These are phyloP conservation scores for Ciona savignyi DNA, from an alignment of 23 tunicate genomes.

Conservation along the genomic window DNA sequence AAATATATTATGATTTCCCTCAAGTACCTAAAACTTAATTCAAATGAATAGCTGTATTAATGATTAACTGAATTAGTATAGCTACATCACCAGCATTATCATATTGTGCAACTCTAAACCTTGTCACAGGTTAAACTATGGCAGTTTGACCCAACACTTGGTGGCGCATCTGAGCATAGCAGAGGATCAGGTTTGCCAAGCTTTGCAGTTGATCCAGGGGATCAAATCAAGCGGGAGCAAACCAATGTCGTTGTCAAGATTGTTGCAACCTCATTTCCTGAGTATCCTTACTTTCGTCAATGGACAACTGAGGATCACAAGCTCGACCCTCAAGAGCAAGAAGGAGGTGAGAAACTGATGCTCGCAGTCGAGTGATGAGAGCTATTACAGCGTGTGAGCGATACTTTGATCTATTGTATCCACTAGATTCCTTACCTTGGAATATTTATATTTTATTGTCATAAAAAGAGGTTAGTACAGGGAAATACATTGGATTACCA, in stretches of 20 bases:
- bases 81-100: too few relatives aligned
- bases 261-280: constrained; percentile 65
- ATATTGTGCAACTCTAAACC: too few relatives aligned
- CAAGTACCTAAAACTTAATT: too few relatives aligned
- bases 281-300: constrained; percentile 73
- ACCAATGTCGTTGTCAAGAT: constrained; percentile 20
- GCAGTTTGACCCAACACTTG: constrained; percentile 68
- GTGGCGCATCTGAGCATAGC: constrained; percentile 60
- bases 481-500: too few relatives aligned
- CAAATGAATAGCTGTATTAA: too few relatives aligned
- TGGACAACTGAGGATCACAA: constrained; percentile 50
- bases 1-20: too few relatives aligned
- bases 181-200: constrained; percentile 44
- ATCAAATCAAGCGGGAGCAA: constrained; percentile 29
- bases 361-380: too few relatives aligned
- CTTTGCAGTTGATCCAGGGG: constrained; percentile 41
- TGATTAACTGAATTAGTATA: too few relatives aligned
- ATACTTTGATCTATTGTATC: background rate
- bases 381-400: too few relatives aligned
- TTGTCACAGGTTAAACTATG: constrained; percentile 64
- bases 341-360: constrained; percentile 40
- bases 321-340: constrained; percentile 31
- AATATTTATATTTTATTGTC: too few relatives aligned
- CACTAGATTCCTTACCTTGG: background rate
- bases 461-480: too few relatives aligned